Percentiles rank a stretch among this genome's conserved stretches.
These are phyloP conservation scores for Paraplagusia blochii DNA, from an alignment of 2,113 vertebrate species.

Conservation along the genomic window DNA sequence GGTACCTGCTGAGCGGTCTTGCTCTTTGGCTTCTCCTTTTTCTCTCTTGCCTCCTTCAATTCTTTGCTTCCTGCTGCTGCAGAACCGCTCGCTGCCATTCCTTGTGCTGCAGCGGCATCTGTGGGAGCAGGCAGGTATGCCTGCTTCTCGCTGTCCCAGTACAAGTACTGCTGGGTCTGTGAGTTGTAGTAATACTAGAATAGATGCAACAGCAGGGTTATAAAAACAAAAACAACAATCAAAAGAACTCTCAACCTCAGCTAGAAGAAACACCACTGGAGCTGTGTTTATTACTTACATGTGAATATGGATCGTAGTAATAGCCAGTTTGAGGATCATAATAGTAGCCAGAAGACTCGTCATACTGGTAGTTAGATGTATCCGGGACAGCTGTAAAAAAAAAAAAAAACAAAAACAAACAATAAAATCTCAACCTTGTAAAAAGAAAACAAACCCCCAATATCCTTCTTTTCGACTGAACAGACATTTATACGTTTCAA, in stretches of 20 bases:
- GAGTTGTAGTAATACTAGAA: conserved; percentile 96
- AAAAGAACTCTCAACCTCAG: background rate
- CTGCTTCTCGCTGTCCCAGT: conserved; percentile 97
- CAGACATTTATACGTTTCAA: too few species aligned
- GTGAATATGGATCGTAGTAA: conserved; percentile 95
- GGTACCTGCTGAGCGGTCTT: conserved; percentile 96
- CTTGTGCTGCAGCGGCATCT: conserved; percentile 28
- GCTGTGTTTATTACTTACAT: conserved; percentile 74
- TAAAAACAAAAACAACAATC: background rate
- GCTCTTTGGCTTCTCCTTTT: conserved; percentile 97
- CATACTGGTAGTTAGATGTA: conserved; percentile 93
- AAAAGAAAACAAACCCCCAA: too few species aligned
- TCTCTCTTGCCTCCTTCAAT: conserved; percentile 83
- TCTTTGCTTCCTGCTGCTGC: conserved; percentile 53
- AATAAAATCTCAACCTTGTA: too few species aligned
- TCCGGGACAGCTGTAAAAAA: conserved; percentile 83
- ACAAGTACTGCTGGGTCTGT: conserved; percentile 95
- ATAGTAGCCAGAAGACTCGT: conserved; percentile 96
- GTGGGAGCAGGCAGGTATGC: conserved; percentile 84
- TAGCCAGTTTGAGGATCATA: conserved; percentile 93
- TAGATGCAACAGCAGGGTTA: background rate
- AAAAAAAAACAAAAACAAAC: conserved; percentile 1
- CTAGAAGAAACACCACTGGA: background rate
- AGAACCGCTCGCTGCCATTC: conserved; percentile 8
- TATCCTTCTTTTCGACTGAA: too few species aligned